A percentile compares a stretch with the other conserved stretches of the same genome.
phyloP scores from a whole-genome alignment of 2,888 invertebrate species.

The Catocala nupta region DNA sequence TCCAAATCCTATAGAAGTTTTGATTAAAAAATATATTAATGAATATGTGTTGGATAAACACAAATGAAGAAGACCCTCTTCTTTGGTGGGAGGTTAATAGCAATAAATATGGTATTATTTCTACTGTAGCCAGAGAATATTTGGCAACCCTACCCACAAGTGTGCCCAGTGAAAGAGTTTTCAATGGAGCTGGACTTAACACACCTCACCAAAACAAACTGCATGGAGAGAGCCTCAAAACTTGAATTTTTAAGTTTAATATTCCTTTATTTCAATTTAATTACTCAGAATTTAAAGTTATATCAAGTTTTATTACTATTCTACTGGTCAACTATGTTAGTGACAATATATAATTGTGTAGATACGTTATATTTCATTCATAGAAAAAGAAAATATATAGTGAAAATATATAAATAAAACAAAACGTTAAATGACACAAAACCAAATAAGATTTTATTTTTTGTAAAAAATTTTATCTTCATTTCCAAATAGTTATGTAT shows the following conservation, averaged over 20 bases:
- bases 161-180: conserved; percentile 41
- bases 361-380: too few species aligned
- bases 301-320: neutral
- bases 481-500: too few species aligned
- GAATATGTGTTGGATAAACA: too few species aligned
- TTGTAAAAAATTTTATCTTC: too few species aligned
- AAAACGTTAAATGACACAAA: too few species aligned
- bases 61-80: conserved; percentile 24
- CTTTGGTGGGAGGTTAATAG: conserved; percentile 39
- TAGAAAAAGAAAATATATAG: neutral
- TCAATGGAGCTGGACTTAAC: conserved; percentile 43
- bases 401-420: too few species aligned
- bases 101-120: conserved; percentile 36
- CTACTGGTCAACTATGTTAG: too few species aligned
- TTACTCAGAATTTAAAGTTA: conserved; percentile 12
- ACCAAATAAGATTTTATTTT: too few species aligned
- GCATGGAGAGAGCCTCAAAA: conserved; percentile 31
- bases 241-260: conserved; percentile 34
- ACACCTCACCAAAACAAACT: conserved; percentile 36
- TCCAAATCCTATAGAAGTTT: too few species aligned
- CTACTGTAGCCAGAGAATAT: conserved; percentile 42
- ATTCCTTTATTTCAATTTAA: conserved; percentile 33
- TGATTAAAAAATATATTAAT: too few species aligned
- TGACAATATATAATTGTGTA: too few species aligned
- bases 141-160: conserved; percentile 44